Evolutionary conservation across 2,888 invertebrate genomes (phyloP).

Genomic region (Bombylius major): DNA sequence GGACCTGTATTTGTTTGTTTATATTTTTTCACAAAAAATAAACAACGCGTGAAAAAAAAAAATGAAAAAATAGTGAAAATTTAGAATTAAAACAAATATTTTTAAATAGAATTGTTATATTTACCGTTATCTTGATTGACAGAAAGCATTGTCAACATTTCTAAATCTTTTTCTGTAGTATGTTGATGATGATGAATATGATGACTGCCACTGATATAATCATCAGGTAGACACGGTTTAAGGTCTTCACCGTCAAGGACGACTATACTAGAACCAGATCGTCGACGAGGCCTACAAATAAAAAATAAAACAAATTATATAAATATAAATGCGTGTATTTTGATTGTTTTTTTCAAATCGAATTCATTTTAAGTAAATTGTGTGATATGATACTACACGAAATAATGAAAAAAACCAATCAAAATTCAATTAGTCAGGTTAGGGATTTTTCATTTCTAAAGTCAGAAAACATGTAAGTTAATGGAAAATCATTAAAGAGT

Average conservation of each 20-base stretch:
- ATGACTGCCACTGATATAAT: slow-evolving; percentile 38
- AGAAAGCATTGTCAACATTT: slow-evolving; percentile 67
- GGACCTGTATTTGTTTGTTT: slow-evolving; percentile 46
- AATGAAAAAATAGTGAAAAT: background rate
- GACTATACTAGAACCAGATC: slow-evolving; percentile 69
- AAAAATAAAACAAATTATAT: background rate
- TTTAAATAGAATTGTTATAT: slow-evolving; percentile 14
- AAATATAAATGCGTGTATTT: background rate
- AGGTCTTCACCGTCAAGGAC: slow-evolving; percentile 60
- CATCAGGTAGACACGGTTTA: slow-evolving; percentile 46
- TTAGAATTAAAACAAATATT: no score
- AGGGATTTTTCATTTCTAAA: no score
- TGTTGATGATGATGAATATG: slow-evolving; percentile 40
- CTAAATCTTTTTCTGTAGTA: slow-evolving; percentile 43
- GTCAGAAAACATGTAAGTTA: no score
- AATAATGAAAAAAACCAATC: no score
- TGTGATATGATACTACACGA: no score
- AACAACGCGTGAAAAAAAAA: background rate
- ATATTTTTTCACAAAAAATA: background rate
- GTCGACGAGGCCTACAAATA: slow-evolving; percentile 56
- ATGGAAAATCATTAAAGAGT: no score
- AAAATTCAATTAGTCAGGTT: no score
- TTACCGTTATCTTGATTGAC: slow-evolving; percentile 50
- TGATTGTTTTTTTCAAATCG: background rate
- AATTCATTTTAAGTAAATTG: no score